Evolutionary conservation across 1,140 invertebrate genomes (phyloP).

Genomic region (Agrilus planipennis): DNA sequence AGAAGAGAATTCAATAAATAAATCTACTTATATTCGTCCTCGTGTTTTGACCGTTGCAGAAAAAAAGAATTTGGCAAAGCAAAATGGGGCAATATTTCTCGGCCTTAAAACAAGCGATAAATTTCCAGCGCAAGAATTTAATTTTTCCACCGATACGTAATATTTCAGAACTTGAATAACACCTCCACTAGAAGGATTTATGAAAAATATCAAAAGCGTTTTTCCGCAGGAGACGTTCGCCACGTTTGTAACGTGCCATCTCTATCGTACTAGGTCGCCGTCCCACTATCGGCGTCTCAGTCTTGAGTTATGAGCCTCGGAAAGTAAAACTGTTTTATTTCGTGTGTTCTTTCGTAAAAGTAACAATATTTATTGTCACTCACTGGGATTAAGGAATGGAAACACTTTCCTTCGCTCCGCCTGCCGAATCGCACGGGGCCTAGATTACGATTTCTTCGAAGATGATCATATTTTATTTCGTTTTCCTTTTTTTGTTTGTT

Average conservation of each 20-base stretch:
- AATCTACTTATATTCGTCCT: no score
- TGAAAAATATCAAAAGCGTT: slow-evolving; percentile 4
- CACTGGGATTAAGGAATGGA: neutral
- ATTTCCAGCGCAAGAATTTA: slow-evolving; percentile 4
- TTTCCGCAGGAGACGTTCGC: neutral
- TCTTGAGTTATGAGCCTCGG: neutral
- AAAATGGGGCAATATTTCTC: slow-evolving; percentile 1
- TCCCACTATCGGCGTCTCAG: neutral
- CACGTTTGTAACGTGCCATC: neutral
- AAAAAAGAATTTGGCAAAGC: slow-evolving; percentile 1
- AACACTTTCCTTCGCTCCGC: neutral
- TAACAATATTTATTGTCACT: slow-evolving; percentile 8
- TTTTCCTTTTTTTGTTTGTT: no score
- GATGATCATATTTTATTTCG: no score
- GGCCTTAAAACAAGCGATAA: slow-evolving; percentile 3
- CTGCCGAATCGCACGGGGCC: neutral
- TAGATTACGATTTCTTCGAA: no score
- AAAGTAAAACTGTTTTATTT: neutral
- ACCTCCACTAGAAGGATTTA: slow-evolving; percentile 6
- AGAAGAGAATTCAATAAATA: no score
- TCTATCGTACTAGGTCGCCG: neutral
- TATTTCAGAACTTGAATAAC: slow-evolving; percentile 5
- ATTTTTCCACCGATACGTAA: slow-evolving; percentile 9
- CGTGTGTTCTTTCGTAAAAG: neutral
- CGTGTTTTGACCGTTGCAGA: no score